phyloP scores from a whole-genome alignment of 2,888 invertebrate genomes.

The Meganola albula region DNA sequence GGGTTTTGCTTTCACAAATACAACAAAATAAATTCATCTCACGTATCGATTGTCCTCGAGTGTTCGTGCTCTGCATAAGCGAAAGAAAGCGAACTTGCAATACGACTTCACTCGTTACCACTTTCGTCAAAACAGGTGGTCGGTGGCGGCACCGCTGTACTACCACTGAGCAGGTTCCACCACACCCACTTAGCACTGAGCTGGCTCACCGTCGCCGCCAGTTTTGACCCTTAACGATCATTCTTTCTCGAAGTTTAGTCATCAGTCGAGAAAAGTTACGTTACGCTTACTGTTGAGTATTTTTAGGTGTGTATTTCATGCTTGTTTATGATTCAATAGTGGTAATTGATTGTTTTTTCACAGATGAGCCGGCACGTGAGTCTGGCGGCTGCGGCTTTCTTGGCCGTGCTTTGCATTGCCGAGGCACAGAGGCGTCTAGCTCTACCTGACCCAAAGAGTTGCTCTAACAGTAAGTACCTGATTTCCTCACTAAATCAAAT shows the following conservation, averaged over 20 bases:
- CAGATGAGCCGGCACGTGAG: slow-evolving; percentile 68
- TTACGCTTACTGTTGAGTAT: too few species aligned
- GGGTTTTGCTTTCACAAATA: slow-evolving; percentile 75
- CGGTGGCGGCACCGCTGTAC: slow-evolving; percentile 9
- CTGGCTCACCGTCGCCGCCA: too few species aligned
- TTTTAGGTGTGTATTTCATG: too few species aligned
- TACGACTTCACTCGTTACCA: slow-evolving; percentile 51
- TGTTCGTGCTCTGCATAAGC: slow-evolving; percentile 66
- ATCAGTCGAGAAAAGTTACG: too few species aligned
- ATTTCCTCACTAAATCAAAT: not conserved
- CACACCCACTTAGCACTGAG: slow-evolving; percentile 17
- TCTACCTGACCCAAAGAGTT: slow-evolving; percentile 92
- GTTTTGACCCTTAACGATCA: too few species aligned
- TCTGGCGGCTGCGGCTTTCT: slow-evolving; percentile 54
- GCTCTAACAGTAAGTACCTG: slow-evolving; percentile 87
- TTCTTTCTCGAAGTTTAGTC: too few species aligned
- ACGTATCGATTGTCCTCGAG: slow-evolving; percentile 76
- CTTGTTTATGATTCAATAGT: too few species aligned
- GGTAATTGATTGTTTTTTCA: slow-evolving; percentile 12
- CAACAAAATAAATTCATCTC: slow-evolving; percentile 77
- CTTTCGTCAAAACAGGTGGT: slow-evolving; percentile 47
- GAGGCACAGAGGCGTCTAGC: slow-evolving; percentile 91
- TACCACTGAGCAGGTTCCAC: slow-evolving; percentile 5
- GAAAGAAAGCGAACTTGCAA: slow-evolving; percentile 74
- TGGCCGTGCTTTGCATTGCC: slow-evolving; percentile 82